Conservation (phyloP, 2,113 vertebrate species). For the Thermophis baileyi region DNA sequence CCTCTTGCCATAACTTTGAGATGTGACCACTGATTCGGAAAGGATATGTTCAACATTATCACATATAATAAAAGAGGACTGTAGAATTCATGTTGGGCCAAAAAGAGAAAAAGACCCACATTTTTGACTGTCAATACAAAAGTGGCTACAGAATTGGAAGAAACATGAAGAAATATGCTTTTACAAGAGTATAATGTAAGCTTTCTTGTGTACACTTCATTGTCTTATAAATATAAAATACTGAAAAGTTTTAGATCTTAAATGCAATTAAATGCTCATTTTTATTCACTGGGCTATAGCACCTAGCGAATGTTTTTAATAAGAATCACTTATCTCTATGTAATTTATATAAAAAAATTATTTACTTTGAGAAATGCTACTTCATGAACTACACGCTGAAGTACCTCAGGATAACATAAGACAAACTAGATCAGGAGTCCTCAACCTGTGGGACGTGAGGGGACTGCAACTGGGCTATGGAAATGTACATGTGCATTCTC, state of each 20-base stretch:
- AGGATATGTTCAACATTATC: conserved; percentile 31
- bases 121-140: conserved; percentile 25
- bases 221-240: conserved; percentile 52
- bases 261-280: conserved; percentile 36
- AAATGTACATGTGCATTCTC: no score
- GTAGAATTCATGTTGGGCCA: not conserved
- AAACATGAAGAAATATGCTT: conserved; percentile 10
- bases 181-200: not conserved
- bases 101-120: conserved; percentile 23
- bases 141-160: conserved; percentile 33
- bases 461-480: no score
- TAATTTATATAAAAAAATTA: not conserved
- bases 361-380: not conserved
- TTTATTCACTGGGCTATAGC: conserved; percentile 46
- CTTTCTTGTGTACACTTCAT: conserved; percentile 49
- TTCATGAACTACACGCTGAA: not conserved
- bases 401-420: not conserved
- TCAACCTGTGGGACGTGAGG: no score
- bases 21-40: not conserved
- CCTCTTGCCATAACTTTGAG: not conserved
- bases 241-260: conserved; percentile 46
- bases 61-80: not conserved
- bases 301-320: not conserved
- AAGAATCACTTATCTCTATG: not conserved
- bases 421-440: not conserved